Conservation (phyloP, 2,888 invertebrate genomes). For the Anthophora plumipes region DNA sequence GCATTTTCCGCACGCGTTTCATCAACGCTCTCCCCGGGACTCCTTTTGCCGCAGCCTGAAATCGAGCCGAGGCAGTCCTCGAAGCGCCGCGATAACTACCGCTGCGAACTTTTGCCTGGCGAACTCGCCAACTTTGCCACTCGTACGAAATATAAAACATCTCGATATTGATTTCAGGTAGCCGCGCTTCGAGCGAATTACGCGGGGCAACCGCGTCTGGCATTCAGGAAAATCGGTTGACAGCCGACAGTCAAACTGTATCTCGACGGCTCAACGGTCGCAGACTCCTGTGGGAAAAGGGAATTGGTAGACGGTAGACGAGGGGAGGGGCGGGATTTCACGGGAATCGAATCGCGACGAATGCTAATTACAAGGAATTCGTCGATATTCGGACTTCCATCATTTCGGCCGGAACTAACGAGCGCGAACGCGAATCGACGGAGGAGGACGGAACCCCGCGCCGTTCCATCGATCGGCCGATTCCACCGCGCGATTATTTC, state of each 20-base stretch:
- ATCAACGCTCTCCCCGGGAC: too few relatives aligned
- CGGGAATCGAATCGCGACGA: background rate
- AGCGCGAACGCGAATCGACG: too few relatives aligned
- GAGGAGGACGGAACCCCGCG: too few relatives aligned
- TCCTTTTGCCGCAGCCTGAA: too few relatives aligned
- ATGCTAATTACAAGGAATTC: constrained; percentile 20
- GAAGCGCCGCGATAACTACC: too few relatives aligned
- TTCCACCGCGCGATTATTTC: too few relatives aligned
- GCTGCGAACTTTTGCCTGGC: too few relatives aligned
- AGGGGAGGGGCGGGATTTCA: constrained; percentile 2
- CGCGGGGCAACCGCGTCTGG: constrained; percentile 7
- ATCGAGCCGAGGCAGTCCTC: too few relatives aligned
- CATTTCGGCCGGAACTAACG: constrained; percentile 8
- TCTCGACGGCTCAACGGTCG: constrained; percentile 1
- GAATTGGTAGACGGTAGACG: constrained; percentile 4
- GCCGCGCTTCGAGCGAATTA: background rate
- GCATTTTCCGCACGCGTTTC: too few relatives aligned
- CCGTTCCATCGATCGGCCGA: too few relatives aligned
- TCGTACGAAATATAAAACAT: constrained; percentile 33
- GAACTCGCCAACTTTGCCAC: background rate
- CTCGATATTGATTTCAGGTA: constrained; percentile 50
- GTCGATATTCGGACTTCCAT: constrained; percentile 6
- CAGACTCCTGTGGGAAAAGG: background rate
- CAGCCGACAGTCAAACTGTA: constrained; percentile 33
- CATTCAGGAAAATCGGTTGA: constrained; percentile 41